Conservation (phyloP, 2,888 invertebrate genomes). For the Caenorhabditis sp. region DNA sequence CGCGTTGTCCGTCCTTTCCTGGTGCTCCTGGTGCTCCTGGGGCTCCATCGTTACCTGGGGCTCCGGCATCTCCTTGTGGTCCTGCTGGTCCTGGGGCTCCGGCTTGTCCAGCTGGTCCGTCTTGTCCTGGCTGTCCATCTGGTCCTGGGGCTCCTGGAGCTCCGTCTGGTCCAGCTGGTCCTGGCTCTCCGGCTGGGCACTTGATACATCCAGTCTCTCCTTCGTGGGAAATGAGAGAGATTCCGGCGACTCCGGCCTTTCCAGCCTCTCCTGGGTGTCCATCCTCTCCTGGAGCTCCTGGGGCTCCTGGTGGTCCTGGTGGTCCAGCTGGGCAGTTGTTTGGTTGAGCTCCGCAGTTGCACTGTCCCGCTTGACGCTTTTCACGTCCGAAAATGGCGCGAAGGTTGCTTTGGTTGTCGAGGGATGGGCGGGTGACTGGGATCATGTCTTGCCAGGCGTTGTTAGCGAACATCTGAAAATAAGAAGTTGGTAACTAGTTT, state of each 20-base stretch:
- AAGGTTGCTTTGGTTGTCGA: conserved; percentile 54
- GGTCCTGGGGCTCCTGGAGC: conserved; percentile 72
- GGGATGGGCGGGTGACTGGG: conserved; percentile 65
- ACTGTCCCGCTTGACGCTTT: conserved; percentile 68
- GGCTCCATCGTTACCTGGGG: conserved; percentile 67
- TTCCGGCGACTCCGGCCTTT: conserved; percentile 65
- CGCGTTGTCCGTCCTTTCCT: conserved; percentile 71
- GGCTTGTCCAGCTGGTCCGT: conserved; percentile 70
- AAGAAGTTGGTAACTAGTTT: background rate
- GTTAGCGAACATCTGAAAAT: conserved; percentile 63
- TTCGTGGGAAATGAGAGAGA: conserved; percentile 60
- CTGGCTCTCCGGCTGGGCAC: conserved; percentile 72
- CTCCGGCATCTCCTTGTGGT: conserved; percentile 74
- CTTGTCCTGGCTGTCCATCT: conserved; percentile 75
- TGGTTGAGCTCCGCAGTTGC: conserved; percentile 69
- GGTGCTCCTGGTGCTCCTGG: conserved; percentile 86
- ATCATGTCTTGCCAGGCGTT: conserved; percentile 70
- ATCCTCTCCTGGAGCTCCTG: conserved; percentile 71
- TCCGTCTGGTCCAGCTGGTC: conserved; percentile 74
- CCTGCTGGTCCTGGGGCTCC: conserved; percentile 75
- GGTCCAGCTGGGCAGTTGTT: conserved; percentile 74
- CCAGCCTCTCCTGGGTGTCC: conserved; percentile 72
- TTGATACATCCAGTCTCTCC: conserved; percentile 66
- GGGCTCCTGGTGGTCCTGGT: conserved; percentile 74
- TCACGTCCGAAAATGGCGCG: conserved; percentile 67